phyloP scores from a whole-genome alignment of 2,888 invertebrate species.

The Catocala fraxini region DNA sequence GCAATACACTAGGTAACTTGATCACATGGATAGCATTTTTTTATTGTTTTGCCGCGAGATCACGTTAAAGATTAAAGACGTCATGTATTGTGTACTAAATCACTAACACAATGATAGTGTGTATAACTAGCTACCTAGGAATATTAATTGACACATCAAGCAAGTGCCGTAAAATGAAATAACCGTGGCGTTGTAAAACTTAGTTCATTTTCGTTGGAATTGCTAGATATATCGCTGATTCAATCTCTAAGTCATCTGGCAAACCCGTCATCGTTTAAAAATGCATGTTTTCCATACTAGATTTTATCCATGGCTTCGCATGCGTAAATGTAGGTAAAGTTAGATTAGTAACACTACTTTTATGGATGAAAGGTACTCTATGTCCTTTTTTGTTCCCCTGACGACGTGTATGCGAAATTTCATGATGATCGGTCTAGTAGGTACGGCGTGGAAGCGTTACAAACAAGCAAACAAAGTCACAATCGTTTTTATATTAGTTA shows the following conservation, averaged over 20 bases:
- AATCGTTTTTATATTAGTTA: no score
- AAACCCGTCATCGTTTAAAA: background rate
- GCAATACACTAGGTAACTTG: background rate
- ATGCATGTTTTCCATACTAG: background rate
- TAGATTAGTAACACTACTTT: no score
- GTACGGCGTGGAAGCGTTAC: no score
- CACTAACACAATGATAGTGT: background rate
- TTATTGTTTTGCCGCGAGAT: conserved; percentile 9
- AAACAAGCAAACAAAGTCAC: no score
- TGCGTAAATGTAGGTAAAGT: no score
- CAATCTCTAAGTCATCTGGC: background rate
- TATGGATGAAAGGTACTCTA: no score
- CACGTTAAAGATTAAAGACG: conserved; percentile 2
- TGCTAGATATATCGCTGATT: conserved; percentile 4
- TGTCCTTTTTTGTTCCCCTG: no score
- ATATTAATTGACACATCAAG: conserved; percentile 30
- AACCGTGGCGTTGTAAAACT: conserved; percentile 31
- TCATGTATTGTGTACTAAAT: conserved; percentile 4
- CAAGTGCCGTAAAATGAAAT: conserved; percentile 32
- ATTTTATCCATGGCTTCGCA: no score
- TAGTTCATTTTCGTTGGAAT: conserved; percentile 11
- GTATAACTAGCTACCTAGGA: background rate
- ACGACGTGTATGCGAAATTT: no score
- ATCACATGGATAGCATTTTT: conserved; percentile 2
- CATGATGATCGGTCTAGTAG: no score